Percentiles rank a stretch among this genome's conserved stretches.
Conservation (phyloP, 2,113 vertebrate genomes). For the Calonectris borealis region DNA sequence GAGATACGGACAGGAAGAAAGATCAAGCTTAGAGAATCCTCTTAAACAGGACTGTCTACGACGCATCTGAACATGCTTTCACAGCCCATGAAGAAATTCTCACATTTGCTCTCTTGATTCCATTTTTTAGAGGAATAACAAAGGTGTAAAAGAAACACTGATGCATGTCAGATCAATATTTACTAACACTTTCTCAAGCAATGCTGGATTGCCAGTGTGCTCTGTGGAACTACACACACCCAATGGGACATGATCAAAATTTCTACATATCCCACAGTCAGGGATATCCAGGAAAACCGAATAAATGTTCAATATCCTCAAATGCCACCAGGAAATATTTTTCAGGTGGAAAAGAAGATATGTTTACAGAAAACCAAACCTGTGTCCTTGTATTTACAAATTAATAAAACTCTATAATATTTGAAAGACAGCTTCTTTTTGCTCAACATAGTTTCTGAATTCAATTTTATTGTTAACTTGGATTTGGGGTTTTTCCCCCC, state of each 20-base stretch:
- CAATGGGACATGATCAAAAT: not conserved
- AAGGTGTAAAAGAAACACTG: not conserved
- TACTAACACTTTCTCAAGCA: not conserved
- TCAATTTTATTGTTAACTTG: not conserved
- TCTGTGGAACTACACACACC: not conserved
- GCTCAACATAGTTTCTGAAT: not conserved
- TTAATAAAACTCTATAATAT: not conserved
- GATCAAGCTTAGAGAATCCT: not conserved
- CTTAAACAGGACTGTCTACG: not conserved
- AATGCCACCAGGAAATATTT: not conserved
- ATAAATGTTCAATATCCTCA: not conserved
- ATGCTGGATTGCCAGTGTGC: not conserved
- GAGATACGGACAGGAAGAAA: not conserved
- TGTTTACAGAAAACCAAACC: not conserved
- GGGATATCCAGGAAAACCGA: not conserved
- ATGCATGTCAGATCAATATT: not conserved
- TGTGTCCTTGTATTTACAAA: not conserved
- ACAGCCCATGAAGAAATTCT: not conserved
- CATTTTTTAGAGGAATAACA: not conserved
- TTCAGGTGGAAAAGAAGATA: not conserved
- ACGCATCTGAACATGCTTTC: not conserved
- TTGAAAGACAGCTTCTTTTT: not conserved
- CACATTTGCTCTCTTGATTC: not conserved
- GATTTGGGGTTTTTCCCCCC: fast-evolving
- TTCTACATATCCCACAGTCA: not conserved